Base-by-base conservation (phyloP, 2,888 invertebrate genomes). In the Mechanitis messenoides region DNA sequence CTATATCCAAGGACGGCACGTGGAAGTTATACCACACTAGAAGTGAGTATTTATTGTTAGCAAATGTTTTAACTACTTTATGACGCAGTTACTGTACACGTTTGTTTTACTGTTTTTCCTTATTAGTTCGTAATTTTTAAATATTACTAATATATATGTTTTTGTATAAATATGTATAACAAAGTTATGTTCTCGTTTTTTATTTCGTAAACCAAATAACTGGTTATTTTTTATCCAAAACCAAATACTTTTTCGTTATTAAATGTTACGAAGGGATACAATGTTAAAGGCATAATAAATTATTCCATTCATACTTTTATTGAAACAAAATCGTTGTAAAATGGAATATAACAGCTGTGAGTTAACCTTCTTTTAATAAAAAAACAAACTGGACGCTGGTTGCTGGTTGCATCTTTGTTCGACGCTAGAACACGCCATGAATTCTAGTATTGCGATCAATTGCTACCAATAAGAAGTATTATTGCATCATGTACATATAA, bases 1-100 rank as follows among this genome's bases (percentile, higher is more conserved):
- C 96, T 1, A 93, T 96, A 67, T 96, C 96, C 33, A 96, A 95
- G 87, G 96, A 97, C 86, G 95, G 95, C 74, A 94, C 94, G 65
- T 97, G 96, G 95, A 94, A 94, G 78, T 87, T 96, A 62, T 97
- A 94, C 90, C 93, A 97, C 81, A 96, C 95, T 59, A 95, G 96
- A 85, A 93, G 95, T 95, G 85, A 91, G 87, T 86, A 79, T 69
- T 9, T 3, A 42, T 42, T 9, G 9, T 1, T 42, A 28, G 35
- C 42, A 11, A 35, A n/a, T 45, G 55, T 28, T 28, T 28, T 3
- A 20, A 38, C 9, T n/a, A n/a, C 11, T 28, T 42, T 6, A 35
- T n/a, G n/a, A 6, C 33, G 20, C 5, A 33, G 33, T 3, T 31
- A 33, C 33, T 50, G 4, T 31, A 31, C 3, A 31, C 11, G 31